Evolutionary conservation across 2,888 invertebrate species (phyloP), one percentile per base, ranked within the genome.

Genomic region (Clostera curtula): DNA sequence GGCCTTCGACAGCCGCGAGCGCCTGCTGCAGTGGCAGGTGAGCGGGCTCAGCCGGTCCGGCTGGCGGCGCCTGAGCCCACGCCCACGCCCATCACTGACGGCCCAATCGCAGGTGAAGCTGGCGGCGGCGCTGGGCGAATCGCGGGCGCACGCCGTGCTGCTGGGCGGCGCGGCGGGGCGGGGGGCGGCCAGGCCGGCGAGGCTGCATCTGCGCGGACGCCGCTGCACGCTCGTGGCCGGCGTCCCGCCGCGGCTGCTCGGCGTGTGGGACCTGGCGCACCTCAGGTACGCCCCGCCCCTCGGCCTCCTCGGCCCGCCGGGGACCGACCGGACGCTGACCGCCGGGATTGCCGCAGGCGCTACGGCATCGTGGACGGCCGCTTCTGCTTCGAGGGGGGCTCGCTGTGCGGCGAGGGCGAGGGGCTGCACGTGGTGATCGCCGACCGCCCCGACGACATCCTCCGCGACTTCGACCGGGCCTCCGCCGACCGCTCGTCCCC

Each of bases 321-420:
- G n/a, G 2, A 8, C 7, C 9, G n/a, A 23, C 5, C 20, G 5
- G 20, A 8, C n/a, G 7, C 7, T 21, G 4, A 8, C 7, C 12
- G 6, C 21, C n/a, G 7, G 4, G 20, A 5, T 11, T 16, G 29
- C 16, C 56, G 68, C 51, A 88, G 95, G 44, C 88, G 94, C 24
- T 96, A 93, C 68, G 95, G 96, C 3, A 91, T 93, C 15, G 91
- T 95, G 24, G 95, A 95, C 40, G 92, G 93, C 8, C 85, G 93
- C 32, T 95, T 96, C 65, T 94, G 95, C 64, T 94, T 95, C 73
- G 95, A 96, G 68, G 95, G 95, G 2, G 96, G 93, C 2, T 93
- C 95, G 1, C 86, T 91, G 36, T 95, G 95, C 70, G 93, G 93
- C 9, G 90, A 90, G 54, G 94, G 92, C 5, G 93, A 92, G 62